Conservation (phyloP, 2,113 vertebrate species). For the Pterophyllum scalare region DNA sequence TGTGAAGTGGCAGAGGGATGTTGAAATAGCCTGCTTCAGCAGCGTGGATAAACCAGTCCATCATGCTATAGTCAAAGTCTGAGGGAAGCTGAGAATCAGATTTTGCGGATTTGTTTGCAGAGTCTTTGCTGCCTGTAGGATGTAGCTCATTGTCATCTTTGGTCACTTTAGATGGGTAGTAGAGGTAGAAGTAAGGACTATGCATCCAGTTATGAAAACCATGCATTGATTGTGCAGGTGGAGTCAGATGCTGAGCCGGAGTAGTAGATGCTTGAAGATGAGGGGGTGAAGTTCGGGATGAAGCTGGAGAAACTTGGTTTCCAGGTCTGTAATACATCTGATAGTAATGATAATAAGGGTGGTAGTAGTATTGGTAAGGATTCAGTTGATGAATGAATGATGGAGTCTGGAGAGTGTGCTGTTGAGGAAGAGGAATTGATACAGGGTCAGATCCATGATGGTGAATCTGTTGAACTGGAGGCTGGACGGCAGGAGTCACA, state of each 20-base stretch:
- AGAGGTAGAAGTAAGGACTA: constrained; percentile 16
- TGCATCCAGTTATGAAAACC: not conserved
- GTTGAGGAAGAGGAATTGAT: not conserved
- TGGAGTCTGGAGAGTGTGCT: not conserved
- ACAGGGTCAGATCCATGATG: not conserved
- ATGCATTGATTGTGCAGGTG: not conserved
- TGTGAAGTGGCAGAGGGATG: not conserved
- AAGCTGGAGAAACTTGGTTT: not conserved
- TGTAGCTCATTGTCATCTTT: not conserved
- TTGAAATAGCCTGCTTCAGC: constrained; percentile 1
- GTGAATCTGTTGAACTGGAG: not conserved
- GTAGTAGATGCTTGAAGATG: not conserved
- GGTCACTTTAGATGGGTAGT: constrained; percentile 2
- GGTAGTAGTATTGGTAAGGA: constrained; percentile 19
- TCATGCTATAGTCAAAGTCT: not conserved
- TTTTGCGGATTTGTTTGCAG: not conserved
- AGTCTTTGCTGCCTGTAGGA: not conserved
- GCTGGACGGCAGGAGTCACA: not conserved
- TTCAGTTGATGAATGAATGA: not conserved
- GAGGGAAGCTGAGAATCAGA: not conserved
- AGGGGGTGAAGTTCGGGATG: not conserved
- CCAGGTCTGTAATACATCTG: constrained; percentile 17
- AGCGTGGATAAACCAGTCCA: not conserved
- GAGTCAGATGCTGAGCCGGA: not conserved
- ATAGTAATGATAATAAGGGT: constrained; percentile 36